Evolutionary conservation across 1,140 invertebrate species (phyloP).

Genomic region (Dolichoris vasculosae): DNA sequence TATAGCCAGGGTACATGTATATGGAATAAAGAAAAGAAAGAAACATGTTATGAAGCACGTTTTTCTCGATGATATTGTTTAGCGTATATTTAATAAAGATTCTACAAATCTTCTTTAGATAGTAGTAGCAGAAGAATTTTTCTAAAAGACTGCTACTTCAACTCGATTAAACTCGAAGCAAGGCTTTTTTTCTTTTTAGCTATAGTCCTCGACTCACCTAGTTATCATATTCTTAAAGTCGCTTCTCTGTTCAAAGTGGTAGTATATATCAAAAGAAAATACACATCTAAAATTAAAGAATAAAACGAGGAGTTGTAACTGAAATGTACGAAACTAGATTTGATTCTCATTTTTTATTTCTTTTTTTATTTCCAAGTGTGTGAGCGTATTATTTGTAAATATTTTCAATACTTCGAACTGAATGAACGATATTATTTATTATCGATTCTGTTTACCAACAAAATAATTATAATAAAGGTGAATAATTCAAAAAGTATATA

Average conservation of each 20-base stretch:
- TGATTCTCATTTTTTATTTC: neutral
- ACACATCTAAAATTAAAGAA: neutral
- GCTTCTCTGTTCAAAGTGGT: neutral
- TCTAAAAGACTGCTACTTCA: no score
- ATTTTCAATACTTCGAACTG: neutral
- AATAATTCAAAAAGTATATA: no score
- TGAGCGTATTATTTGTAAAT: constrained; percentile 16
- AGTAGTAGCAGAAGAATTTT: no score
- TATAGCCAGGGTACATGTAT: neutral
- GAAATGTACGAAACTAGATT: constrained; percentile 10
- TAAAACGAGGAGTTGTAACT: neutral
- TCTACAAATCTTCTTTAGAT: no score
- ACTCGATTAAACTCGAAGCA: no score
- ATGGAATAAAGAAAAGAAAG: neutral
- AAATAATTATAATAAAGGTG: neutral
- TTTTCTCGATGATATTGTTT: neutral
- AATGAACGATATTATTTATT: neutral
- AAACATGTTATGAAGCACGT: neutral
- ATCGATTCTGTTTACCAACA: neutral
- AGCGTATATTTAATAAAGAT: no score
- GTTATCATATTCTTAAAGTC: no score
- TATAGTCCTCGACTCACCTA: no score
- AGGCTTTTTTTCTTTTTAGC: no score
- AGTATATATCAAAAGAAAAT: neutral
- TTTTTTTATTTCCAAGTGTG: neutral